phyloP scores from a whole-genome alignment of 2,797 vertebrate genomes.

The Anolis apletophallus region DNA sequence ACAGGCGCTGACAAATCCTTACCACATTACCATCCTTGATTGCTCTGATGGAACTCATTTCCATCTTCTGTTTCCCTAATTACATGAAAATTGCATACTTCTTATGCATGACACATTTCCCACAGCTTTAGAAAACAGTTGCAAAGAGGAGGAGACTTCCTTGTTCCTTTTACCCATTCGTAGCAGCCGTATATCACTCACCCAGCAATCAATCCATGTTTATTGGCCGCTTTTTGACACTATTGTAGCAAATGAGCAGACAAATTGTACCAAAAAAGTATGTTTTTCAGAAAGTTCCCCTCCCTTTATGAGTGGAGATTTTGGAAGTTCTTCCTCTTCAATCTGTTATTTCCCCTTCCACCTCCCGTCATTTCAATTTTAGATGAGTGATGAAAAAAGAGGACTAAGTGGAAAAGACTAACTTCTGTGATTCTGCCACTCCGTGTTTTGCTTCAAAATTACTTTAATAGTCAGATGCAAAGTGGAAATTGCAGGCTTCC shows the following conservation, averaged over 20 bases:
- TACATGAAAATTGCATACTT: conserved; percentile 84
- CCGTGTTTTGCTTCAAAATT: conserved; percentile 55
- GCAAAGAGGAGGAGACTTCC: conserved; percentile 67
- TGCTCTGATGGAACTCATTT: conserved; percentile 84
- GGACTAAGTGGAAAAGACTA: conserved; percentile 45
- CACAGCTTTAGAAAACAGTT: conserved; percentile 80
- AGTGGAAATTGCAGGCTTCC: conserved; percentile 45
- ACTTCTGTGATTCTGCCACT: conserved; percentile 3
- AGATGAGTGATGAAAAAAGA: conserved; percentile 25
- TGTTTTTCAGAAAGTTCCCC: background rate
- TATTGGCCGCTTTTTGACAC: conserved; percentile 71
- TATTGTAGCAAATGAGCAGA: conserved; percentile 73
- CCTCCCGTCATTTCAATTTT: conserved; percentile 24
- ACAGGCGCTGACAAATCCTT: conserved; percentile 80
- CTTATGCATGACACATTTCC: conserved; percentile 84
- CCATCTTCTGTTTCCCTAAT: conserved; percentile 84
- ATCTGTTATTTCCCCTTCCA: conserved; percentile 26
- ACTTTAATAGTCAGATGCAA: conserved; percentile 59
- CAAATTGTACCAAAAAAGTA: conserved; percentile 60
- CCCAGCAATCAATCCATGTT: conserved; percentile 70
- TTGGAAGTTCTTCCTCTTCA: conserved; percentile 42
- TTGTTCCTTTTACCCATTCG: conserved; percentile 70
- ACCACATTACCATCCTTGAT: conserved; percentile 82
- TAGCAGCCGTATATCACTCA: conserved; percentile 73
- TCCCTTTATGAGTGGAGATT: conserved; percentile 58